Base-by-base conservation (phyloP, 2,797 vertebrate genomes). In the Sternarchorhynchus goeldii region DNA sequence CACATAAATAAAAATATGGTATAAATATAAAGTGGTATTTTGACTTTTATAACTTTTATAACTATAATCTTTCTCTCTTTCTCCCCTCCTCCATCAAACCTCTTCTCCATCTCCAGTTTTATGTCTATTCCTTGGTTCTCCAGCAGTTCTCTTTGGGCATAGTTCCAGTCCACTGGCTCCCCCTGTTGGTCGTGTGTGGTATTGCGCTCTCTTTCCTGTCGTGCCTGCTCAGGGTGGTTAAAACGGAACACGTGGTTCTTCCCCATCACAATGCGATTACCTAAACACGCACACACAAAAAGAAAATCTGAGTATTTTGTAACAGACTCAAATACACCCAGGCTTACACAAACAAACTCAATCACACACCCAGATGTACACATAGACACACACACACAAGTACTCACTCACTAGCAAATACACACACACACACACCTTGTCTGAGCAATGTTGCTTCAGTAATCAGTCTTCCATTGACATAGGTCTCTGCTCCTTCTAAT, bases 161-260 rank as follows among this genome's bases (percentile, higher is more conserved):
- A 96, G 88, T 93, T 96, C 95, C 95, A 96, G 92, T 97, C 95
- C 20, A 92, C 94, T 0, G 93, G 91, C 88, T 96, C 95, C 0
- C 74, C 88, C 87, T 93, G 94, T 12, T 90, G 92, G 36, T 94
- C 95, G 0, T 84, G 83, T 2, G 85, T 89, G 8, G 75, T 88
- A 45, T 86, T 94, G 81, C 95, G 93, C 89, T 96, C 96, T 4
- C 95, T 80, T 84, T 95, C 94, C 84, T 95, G 87, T 41, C 95
- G 81, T 0, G 95, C 94, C 92, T 97, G 96, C 85, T 96, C 95
- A 0, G 95, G 96, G 88, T 96, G 95, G 86, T 95, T 97, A 82
- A 97, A 97, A 3, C 96, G 90, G 81, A 97, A 97, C 66, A 96
- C 95, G 18, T 97, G 95, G 89, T 93, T 97, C 92, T 96, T 96